These are phyloP conservation scores for Aphelocoma coerulescens DNA, from an alignment of 2,113 vertebrate genomes.

Conservation along the genomic window DNA sequence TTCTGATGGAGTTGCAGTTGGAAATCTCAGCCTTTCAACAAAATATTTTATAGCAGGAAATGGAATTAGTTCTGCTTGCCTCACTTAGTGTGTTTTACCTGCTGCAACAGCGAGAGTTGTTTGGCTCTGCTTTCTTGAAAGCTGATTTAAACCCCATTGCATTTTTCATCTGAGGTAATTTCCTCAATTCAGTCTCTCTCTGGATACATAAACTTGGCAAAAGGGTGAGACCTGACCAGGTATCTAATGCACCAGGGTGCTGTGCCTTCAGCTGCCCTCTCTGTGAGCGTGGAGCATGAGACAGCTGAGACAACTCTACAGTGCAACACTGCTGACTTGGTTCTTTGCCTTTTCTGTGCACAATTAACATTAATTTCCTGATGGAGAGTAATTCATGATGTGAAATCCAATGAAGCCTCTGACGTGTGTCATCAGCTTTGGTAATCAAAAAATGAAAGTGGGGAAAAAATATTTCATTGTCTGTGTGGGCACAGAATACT, in stretches of 20 bases:
- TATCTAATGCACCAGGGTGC: background rate
- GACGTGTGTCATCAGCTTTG: background rate
- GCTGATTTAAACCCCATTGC: background rate
- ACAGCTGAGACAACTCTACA: background rate
- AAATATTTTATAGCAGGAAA: background rate
- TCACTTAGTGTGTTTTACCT: background rate
- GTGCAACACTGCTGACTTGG: background rate
- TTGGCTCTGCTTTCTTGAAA: background rate
- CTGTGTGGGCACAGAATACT: background rate
- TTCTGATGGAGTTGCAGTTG: background rate
- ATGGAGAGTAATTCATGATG: background rate
- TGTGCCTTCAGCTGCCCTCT: background rate
- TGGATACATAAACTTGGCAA: background rate
- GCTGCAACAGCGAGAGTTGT: background rate
- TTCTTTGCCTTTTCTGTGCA: background rate
- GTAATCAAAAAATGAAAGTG: background rate
- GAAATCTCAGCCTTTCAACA: background rate
- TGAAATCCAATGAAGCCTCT: background rate
- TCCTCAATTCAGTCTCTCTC: background rate
- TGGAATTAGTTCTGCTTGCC: background rate
- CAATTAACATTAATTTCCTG: background rate
- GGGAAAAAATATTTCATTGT: background rate
- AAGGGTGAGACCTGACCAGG: background rate
- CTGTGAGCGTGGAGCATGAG: accelerated
- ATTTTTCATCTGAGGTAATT: background rate